phyloP scores from a whole-genome alignment of 2,888 invertebrate genomes.

The Mactromeris polynyma region DNA sequence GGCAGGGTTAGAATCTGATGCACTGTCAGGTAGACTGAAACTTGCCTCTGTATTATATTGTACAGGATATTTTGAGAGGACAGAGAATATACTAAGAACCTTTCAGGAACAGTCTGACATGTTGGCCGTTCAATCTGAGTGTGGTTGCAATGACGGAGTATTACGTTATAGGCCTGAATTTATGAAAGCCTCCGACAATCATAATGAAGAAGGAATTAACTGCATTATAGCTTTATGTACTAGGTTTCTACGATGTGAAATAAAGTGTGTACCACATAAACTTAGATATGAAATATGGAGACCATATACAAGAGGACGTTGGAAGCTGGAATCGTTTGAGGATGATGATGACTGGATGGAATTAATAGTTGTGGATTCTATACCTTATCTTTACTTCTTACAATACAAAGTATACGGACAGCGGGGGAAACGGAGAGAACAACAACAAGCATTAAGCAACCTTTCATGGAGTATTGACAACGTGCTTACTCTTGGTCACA shows the following conservation, averaged over 20 bases:
- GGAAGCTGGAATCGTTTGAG: too few species aligned
- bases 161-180: too few species aligned
- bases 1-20: neutral
- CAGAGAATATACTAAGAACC: neutral
- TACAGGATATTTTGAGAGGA: neutral
- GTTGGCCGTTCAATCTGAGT: neutral
- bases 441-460: neutral
- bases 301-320: too few species aligned
- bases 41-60: neutral
- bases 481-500: too few species aligned
- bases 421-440: neutral
- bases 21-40: constrained; percentile 7
- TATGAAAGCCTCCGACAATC: too few species aligned
- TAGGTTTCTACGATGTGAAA: too few species aligned
- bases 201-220: too few species aligned
- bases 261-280: too few species aligned
- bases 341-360: too few species aligned
- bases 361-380: constrained; percentile 1
- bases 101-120: neutral
- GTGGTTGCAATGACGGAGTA: neutral
- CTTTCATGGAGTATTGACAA: too few species aligned
- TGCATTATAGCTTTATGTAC: too few species aligned
- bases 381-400: constrained; percentile 7
- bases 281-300: too few species aligned
- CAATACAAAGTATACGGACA: constrained; percentile 21